phyloP scores from a whole-genome alignment of 2,113 vertebrate species.

The Ifrita kowaldi region DNA sequence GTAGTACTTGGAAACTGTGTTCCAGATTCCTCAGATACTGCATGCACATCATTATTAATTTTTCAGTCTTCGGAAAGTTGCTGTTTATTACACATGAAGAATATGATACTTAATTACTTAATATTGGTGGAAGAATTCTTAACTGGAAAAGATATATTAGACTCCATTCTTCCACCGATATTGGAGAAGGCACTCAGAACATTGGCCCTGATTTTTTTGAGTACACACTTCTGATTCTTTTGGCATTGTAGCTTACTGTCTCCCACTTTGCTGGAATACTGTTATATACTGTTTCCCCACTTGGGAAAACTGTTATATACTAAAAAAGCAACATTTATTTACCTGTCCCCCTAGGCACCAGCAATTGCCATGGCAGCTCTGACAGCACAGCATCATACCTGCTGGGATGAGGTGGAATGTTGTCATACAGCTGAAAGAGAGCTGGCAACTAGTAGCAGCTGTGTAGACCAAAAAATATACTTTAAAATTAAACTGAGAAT shows the following conservation, averaged over 20 bases:
- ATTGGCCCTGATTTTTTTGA: neutral
- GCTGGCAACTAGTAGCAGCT: neutral
- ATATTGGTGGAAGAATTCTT: neutral
- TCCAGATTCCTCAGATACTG: neutral
- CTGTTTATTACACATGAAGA: neutral
- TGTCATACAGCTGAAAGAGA: conserved; percentile 39
- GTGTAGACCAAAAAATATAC: neutral
- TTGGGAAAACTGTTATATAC: neutral
- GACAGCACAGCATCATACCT: conserved; percentile 29
- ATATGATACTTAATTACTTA: neutral
- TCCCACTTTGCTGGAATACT: neutral
- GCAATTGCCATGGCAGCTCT: conserved; percentile 24
- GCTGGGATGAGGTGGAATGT: conserved; percentile 35
- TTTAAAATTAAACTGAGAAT: neutral
- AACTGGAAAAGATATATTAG: neutral
- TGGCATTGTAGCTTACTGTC: neutral
- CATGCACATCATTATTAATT: neutral
- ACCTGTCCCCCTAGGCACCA: neutral
- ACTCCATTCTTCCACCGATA: neutral
- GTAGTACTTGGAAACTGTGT: neutral
- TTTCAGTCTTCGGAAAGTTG: neutral
- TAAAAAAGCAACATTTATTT: conserved; percentile 32
- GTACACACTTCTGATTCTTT: neutral
- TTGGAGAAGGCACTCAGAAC: neutral
- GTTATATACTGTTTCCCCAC: neutral